Evolutionary conservation across 2,888 invertebrate genomes (phyloP), one percentile per base, ranked within the genome.

Genomic region (Emmelina monodactyla): DNA sequence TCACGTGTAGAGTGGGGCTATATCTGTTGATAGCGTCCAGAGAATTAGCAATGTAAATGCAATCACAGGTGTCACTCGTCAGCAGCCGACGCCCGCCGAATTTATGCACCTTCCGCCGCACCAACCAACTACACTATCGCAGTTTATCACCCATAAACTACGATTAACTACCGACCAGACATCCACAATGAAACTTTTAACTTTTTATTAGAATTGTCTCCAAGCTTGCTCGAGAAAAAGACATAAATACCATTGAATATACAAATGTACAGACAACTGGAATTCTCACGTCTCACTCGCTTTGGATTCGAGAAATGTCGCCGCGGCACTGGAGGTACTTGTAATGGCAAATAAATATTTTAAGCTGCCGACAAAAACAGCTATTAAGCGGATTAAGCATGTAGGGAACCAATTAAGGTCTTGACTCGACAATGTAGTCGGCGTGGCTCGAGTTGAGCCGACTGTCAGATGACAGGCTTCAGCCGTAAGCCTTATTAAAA

Each of bases 11-110:
- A n/a, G n/a, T n/a, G n/a, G n/a, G n/a, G n/a, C n/a, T n/a, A n/a
- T n/a, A n/a, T n/a, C n/a, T n/a, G n/a, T n/a, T n/a, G n/a, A n/a
- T n/a, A n/a, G n/a, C n/a, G 10, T 5, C 11, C 5, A 32, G n/a
- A n/a, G n/a, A 9, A 78, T 79, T 78, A 78, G 78, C 78, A 78
- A 70, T 79, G 79, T 78, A 76, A 76, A 79, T 79, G 78, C 73
- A 78, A 78, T 79, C 78, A 76, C 72, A 78, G 78, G 71, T 78
- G 76, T 78, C 76, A 70, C 62, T 49, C n/a, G n/a, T n/a, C n/a
- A n/a, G n/a, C n/a, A n/a, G n/a, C 60, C 61, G 65, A 62, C 66
- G 70, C 64, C 62, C 62, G 61, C 65, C 66, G 64, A 69, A 75
- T 78, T 75, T 78, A 78, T 75, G 68, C 67, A 62, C 71, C 69